Conservation (phyloP, 1,140 invertebrate species). For the Anoplolepis gracilipes region DNA sequence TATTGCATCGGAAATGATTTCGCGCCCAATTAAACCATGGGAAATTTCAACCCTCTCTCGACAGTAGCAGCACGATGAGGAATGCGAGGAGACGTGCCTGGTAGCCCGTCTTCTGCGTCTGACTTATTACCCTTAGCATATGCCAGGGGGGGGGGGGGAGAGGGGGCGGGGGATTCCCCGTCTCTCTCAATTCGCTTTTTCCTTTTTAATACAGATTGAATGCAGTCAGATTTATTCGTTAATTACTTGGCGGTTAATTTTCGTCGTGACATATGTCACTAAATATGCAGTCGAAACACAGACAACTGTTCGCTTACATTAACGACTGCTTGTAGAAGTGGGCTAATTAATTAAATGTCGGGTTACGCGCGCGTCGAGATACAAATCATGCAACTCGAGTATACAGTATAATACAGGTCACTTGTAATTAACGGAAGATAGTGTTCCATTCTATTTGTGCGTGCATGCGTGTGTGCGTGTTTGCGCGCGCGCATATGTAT, state of each 20-base stretch:
- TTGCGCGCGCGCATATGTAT: too few relatives aligned
- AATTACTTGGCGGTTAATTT: constrained; percentile 53
- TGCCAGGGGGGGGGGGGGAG: too few relatives aligned
- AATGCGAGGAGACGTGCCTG: constrained; percentile 39
- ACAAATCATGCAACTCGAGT: constrained; percentile 5
- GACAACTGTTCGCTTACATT: neutral
- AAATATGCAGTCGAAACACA: neutral
- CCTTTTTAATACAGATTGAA: constrained; percentile 70
- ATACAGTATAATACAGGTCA: neutral
- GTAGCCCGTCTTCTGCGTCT: constrained; percentile 68
- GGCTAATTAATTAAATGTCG: constrained; percentile 46
- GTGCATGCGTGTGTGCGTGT: too few relatives aligned
- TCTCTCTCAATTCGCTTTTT: neutral
- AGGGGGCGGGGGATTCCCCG: constrained; percentile 68
- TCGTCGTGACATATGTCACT: constrained; percentile 64
- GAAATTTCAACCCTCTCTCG: constrained; percentile 80
- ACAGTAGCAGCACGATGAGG: constrained; percentile 32
- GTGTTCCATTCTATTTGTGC: neutral
- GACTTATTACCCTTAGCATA: constrained; percentile 80
- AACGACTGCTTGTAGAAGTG: constrained; percentile 3
- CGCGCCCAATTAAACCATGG: constrained; percentile 85
- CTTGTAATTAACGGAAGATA: neutral
- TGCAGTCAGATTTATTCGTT: constrained; percentile 81
- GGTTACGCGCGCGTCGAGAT: neutral
- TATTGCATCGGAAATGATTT: constrained; percentile 86